Percentiles rank a stretch among this genome's conserved stretches.
Conservation (phyloP, 2,797 vertebrate genomes). For the Sphaeramia orbicularis region DNA sequence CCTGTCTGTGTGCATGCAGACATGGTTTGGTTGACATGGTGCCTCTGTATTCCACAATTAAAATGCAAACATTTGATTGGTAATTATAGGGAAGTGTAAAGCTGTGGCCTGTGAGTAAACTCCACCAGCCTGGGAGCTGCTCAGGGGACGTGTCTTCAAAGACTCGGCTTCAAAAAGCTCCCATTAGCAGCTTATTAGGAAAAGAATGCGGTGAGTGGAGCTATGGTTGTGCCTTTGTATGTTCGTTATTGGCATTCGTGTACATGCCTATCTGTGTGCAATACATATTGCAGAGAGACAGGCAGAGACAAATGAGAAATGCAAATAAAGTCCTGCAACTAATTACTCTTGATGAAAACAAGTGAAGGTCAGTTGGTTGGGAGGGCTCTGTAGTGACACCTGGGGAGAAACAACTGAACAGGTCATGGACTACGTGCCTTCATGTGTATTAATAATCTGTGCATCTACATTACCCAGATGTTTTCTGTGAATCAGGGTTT, state of each 20-base stretch:
- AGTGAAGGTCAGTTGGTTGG: conserved; percentile 33
- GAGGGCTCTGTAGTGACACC: not conserved
- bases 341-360: conserved; percentile 22
- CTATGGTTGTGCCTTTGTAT: not conserved
- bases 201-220: not conserved
- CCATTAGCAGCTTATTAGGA: conserved; percentile 21
- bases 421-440: not conserved
- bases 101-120: conserved; percentile 18
- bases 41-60: conserved; percentile 1
- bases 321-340: conserved; percentile 29
- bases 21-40: no score
- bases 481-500: no score
- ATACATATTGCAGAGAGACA: conserved; percentile 5
- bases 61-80: conserved; percentile 13
- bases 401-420: not conserved
- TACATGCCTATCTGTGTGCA: conserved; percentile 9
- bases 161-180: conserved; percentile 20
- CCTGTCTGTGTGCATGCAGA: not conserved
- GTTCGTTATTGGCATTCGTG: conserved; percentile 16
- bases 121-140: not conserved
- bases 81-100: not conserved
- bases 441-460: not conserved
- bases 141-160: conserved; percentile 25
- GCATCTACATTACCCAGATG: not conserved
- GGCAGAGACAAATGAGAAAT: conserved; percentile 42